Percentiles rank a stretch among this genome's conserved stretches.
These are phyloP conservation scores for Drosophila nigricruria DNA, from an alignment of 2,888 invertebrate species.

Conservation along the genomic window DNA sequence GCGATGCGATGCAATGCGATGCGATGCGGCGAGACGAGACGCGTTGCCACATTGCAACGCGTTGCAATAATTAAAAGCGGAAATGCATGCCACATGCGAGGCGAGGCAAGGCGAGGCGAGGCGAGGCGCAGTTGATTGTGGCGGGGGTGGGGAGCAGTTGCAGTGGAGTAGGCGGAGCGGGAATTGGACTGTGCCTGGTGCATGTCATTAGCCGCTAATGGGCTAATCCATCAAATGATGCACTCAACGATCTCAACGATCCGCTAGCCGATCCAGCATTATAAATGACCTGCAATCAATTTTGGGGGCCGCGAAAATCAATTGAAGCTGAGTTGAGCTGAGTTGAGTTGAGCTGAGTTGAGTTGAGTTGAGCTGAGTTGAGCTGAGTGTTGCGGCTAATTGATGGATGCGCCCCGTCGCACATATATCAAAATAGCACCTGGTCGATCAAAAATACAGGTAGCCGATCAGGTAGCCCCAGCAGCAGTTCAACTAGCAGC, in stretches of 20 bases:
- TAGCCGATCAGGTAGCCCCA: constrained; percentile 50
- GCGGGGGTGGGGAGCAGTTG: background rate
- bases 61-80: constrained; percentile 82
- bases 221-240: constrained; percentile 64
- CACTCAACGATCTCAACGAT: constrained; percentile 27
- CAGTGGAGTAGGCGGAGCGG: background rate
- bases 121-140: background rate
- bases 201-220: constrained; percentile 68
- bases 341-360: constrained; percentile 14
- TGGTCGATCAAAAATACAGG: constrained; percentile 76
- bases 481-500: constrained; percentile 25
- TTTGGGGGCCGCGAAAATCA: constrained; percentile 36
- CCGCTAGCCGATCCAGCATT: constrained; percentile 28
- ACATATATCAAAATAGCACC: constrained; percentile 77
- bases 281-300: constrained; percentile 40
- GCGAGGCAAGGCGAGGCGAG: constrained; percentile 4
- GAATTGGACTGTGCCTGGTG: constrained; percentile 9
- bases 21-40: constrained; percentile 20
- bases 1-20: constrained; percentile 29
- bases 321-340: constrained; percentile 31
- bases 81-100: constrained; percentile 58
- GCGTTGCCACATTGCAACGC: constrained; percentile 45
- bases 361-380: background rate
- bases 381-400: constrained; percentile 60
- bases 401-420: constrained; percentile 61